A percentile compares a stretch with the other conserved stretches of the same genome.
Conservation (phyloP, 1,140 invertebrate species). For the Whitmania pigra region DNA sequence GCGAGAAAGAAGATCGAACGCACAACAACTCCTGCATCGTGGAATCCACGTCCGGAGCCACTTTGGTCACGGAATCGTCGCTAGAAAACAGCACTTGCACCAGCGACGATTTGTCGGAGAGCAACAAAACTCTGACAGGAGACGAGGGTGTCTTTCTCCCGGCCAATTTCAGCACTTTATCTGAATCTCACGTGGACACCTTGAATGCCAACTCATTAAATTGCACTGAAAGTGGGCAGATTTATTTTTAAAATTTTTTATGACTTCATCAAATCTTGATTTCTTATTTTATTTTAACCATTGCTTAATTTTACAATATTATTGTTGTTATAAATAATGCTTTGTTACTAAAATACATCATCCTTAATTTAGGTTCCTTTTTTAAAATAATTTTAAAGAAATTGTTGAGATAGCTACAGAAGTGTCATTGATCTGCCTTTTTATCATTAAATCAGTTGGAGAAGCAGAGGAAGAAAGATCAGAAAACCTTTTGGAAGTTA, state of each 20-base stretch:
- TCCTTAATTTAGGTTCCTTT: background rate
- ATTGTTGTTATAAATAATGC: no score
- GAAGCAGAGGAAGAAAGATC: slow-evolving; percentile 1
- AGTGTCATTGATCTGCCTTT: background rate
- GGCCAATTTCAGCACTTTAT: no score
- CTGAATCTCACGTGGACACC: no score
- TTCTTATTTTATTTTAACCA: no score
- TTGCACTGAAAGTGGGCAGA: no score
- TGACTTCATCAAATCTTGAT: no score
- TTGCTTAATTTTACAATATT: no score
- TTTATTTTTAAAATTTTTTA: no score
- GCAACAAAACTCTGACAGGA: slow-evolving; percentile 23
- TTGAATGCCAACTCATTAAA: no score
- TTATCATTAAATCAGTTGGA: background rate
- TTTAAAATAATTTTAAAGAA: background rate
- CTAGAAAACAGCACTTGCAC: background rate
- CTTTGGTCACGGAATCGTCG: background rate
- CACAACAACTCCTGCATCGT: no score
- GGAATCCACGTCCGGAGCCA: no score
- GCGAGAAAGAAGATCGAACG: no score
- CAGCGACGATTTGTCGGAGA: slow-evolving; percentile 19
- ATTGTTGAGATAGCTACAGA: background rate
- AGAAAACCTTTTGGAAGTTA: background rate
- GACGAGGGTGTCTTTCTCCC: slow-evolving; percentile 8
- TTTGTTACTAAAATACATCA: background rate